phyloP scores from a whole-genome alignment of 2,888 invertebrate genomes.

The Euspilapteryx auroguttella region DNA sequence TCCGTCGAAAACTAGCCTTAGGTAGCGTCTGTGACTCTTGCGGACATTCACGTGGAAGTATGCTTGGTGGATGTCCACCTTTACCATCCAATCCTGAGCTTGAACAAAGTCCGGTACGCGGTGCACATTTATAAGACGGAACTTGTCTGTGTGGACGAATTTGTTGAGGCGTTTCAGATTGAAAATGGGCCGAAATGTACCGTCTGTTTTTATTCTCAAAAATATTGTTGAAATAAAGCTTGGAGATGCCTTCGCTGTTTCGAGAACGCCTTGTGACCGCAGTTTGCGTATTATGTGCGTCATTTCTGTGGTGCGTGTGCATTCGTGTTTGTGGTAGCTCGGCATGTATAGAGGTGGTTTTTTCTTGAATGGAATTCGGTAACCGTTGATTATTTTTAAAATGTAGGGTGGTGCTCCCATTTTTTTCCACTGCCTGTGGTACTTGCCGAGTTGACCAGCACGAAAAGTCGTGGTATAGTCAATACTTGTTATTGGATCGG shows the following conservation, averaged over 20 bases:
- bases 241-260: conserved; percentile 2
- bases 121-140: conserved; percentile 7
- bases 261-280: too few relatives aligned
- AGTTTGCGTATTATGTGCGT: conserved; percentile 1
- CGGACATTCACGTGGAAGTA: conserved; percentile 1
- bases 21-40: conserved; percentile 9
- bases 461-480: not conserved
- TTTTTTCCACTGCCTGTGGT: conserved; percentile 7
- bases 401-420: conserved; percentile 6
- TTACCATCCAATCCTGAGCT: conserved; percentile 9
- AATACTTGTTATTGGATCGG: not conserved
- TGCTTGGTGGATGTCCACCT: conserved; percentile 6
- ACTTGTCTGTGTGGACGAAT: conserved; percentile 5
- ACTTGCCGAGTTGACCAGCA: conserved; percentile 7
- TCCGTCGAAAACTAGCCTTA: conserved; percentile 10
- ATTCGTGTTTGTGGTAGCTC: conserved; percentile 3
- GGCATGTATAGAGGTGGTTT: conserved; percentile 1
- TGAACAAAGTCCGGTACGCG: conserved; percentile 9
- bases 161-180: conserved; percentile 10
- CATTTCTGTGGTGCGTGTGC: conserved; percentile 2
- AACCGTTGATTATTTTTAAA: conserved; percentile 5
- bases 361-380: conserved; percentile 7
- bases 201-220: conserved; percentile 6
- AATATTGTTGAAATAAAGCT: conserved; percentile 8
- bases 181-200: conserved; percentile 9